Base-by-base conservation (phyloP, 2,797 vertebrate genomes). In the Cirrhinus mrigala region DNA sequence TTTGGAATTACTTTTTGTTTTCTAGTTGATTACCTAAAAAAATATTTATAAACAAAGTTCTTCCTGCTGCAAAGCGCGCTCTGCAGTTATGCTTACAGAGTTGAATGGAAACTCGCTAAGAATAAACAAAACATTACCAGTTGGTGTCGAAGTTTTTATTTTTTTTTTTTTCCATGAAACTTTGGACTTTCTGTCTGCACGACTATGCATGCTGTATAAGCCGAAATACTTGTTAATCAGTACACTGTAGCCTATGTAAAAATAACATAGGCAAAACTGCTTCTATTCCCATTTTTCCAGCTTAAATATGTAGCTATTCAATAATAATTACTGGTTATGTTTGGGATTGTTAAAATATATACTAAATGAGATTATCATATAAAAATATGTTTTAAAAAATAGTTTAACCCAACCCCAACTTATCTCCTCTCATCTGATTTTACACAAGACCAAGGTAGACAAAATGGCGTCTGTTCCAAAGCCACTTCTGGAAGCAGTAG, bases 401-500 rank as follows among this genome's bases (percentile, higher is more conserved):
- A 52, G 6, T 52, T 52, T 18, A 52, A 18, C 15, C 16, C 5
- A 52, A 52, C 6, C 16, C 50, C 15, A 52, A 52, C 4, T 16
- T 15, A 50, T 50, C 3, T 50, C 15, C 15, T 58, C 16, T 58
- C 20, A 3, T 58, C 54, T 58, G 56, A 54, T 20, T 7, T 3
- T 54, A 16, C 6, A 29, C n/a, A 14, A 24, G 24, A 71, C 29
- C 10, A 6, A 37, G 22, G 48, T 18, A 44, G n/a, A 83, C 48
- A 24, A 62, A 29, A 83, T 75, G 74, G 18, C 22, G 0, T 50
- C 58, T 33, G 50, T 82, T 68, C 3, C 0, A 15, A 0, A 18
- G 6, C 3, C 88, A 33, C 88, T 93, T 54, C 0, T 88, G 0
- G 1, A 27, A 0, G 52, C 11, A 58, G 88, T 93, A 66, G 81